Percentiles rank a stretch among this genome's conserved stretches.
Evolutionary conservation across 2,113 vertebrate species (phyloP).

Genomic region (Neodontobutis hainanensis): DNA sequence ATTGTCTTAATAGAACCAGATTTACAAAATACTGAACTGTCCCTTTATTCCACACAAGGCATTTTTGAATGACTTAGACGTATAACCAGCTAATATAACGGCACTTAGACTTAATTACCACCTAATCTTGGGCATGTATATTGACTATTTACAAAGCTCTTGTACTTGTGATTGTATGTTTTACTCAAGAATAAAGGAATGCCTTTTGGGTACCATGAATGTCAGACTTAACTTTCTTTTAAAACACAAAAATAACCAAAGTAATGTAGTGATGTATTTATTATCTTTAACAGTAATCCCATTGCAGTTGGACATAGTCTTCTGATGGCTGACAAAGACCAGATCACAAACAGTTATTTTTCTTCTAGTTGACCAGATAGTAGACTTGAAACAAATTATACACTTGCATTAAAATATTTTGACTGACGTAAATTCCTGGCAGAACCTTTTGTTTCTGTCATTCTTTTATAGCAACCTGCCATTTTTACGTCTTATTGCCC

Average conservation of each 20-base stretch:
- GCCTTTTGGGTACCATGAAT: constrained; percentile 77
- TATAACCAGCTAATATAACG: constrained; percentile 52
- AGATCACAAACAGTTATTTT: not conserved
- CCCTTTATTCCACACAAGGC: constrained; percentile 15
- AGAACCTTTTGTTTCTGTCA: no score
- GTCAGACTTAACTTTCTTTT: constrained; percentile 76
- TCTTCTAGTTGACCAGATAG: not conserved
- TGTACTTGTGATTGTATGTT: constrained; percentile 78
- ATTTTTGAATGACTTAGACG: constrained; percentile 6
- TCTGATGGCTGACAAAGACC: not conserved
- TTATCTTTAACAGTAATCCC: constrained; percentile 11
- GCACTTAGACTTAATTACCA: constrained; percentile 62
- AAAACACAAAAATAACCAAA: constrained; percentile 17
- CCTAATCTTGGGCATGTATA: constrained; percentile 69
- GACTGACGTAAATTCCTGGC: not conserved
- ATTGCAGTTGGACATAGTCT: not conserved
- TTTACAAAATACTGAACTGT: not conserved
- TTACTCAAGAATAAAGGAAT: constrained; percentile 79
- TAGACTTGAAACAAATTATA: not conserved
- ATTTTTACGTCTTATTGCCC: no score
- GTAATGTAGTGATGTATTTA: constrained; percentile 1
- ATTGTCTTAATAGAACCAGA: not conserved
- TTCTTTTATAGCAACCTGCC: no score
- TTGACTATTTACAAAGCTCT: constrained; percentile 69
- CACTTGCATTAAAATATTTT: not conserved